A percentile compares a stretch with the other conserved stretches of the same genome.
These are phyloP conservation scores for Pitangus sulphuratus DNA, from an alignment of 2,797 vertebrate genomes.

Conservation along the genomic window DNA sequence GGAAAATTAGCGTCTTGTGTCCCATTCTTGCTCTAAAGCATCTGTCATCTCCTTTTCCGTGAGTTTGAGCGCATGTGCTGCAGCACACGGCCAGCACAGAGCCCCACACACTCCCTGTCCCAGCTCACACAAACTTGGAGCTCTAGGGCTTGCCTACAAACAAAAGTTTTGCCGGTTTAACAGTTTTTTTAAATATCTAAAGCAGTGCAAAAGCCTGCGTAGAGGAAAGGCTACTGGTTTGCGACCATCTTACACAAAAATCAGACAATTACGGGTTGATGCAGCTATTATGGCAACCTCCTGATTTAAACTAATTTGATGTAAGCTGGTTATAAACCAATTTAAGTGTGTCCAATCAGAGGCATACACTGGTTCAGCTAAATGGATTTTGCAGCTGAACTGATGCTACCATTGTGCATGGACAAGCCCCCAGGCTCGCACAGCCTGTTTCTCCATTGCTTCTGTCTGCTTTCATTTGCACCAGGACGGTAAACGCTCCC, in stretches of 20 bases:
- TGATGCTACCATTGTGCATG: conserved; percentile 27
- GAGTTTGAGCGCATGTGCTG: neutral
- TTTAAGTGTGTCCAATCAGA: conserved; percentile 62
- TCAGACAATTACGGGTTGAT: conserved; percentile 25
- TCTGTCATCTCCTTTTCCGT: neutral
- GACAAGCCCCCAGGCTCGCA: conserved; percentile 2
- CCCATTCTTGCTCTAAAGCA: neutral
- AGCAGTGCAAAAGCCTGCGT: neutral
- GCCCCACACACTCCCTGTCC: neutral
- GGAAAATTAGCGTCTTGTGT: neutral
- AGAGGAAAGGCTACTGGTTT: neutral
- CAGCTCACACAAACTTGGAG: neutral
- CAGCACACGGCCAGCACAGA: neutral
- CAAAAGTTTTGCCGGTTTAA: neutral
- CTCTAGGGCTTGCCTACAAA: neutral
- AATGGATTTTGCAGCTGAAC: conserved; percentile 64
- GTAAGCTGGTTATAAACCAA: conserved; percentile 62
- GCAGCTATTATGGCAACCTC: conserved; percentile 46
- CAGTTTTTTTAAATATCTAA: neutral
- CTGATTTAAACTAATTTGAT: conserved; percentile 61
- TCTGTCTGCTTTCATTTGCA: conserved; percentile 47
- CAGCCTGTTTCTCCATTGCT: conserved; percentile 25
- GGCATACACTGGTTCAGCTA: conserved; percentile 34
- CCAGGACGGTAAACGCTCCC: neutral
- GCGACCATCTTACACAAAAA: neutral